Percentiles rank a stretch among this genome's conserved stretches.
Evolutionary conservation across 2,888 invertebrate genomes (phyloP).

Genomic region (Tolmerus cingulatus): DNA sequence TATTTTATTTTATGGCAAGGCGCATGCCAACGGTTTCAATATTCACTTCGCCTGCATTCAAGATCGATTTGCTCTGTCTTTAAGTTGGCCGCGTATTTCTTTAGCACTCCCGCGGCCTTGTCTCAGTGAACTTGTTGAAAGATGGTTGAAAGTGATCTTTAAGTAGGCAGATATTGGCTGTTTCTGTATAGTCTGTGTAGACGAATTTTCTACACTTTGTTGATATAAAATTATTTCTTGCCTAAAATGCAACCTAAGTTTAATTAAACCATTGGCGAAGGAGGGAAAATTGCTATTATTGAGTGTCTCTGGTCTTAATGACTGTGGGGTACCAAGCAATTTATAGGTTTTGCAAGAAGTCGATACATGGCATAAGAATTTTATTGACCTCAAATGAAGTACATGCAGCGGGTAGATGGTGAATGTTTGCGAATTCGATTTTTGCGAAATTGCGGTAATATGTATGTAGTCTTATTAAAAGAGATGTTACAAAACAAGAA

Average conservation of each 20-base stretch:
- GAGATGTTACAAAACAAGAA: neutral
- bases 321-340: neutral
- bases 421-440: neutral
- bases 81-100: neutral
- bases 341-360: neutral
- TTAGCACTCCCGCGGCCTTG: neutral
- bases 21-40: neutral
- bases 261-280: neutral
- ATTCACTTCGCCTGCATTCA: neutral
- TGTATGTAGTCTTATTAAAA: neutral
- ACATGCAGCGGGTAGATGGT: neutral
- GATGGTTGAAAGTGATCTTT: neutral
- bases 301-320: neutral
- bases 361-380: neutral
- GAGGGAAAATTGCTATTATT: neutral
- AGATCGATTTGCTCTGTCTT: neutral
- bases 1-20: neutral
- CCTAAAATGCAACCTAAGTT: neutral
- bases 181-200: neutral
- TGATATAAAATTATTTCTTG: neutral
- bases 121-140: slow-evolving; percentile 9
- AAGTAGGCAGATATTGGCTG: neutral
- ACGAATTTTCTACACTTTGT: neutral
- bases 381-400: neutral
- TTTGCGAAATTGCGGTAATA: neutral